Evolutionary conservation across 2,888 invertebrate species (phyloP).

Genomic region (Phortica magna): DNA sequence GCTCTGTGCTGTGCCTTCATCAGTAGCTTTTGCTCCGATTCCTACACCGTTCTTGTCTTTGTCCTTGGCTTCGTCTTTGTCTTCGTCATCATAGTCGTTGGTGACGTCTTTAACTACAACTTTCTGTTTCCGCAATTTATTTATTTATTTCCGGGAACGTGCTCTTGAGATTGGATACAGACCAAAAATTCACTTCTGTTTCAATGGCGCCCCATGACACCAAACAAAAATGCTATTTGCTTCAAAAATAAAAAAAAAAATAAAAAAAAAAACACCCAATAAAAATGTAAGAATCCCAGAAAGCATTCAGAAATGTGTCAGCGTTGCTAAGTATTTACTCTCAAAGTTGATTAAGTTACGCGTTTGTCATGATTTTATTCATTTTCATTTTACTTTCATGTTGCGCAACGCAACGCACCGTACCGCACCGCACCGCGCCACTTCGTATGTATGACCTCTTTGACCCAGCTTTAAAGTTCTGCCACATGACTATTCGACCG

Average conservation of each 20-base stretch:
- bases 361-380: conserved; percentile 40
- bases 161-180: conserved; percentile 63
- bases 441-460: not conserved
- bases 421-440: not conserved
- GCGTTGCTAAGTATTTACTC: not conserved
- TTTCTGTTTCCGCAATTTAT: conserved; percentile 58
- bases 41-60: too few species aligned
- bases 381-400: conserved; percentile 29
- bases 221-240: conserved; percentile 15
- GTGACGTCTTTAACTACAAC: conserved; percentile 26
- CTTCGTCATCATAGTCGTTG: conserved; percentile 17
- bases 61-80: conserved; percentile 13
- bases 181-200: conserved; percentile 30
- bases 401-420: not conserved
- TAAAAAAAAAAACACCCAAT: not conserved
- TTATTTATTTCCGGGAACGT: conserved; percentile 71
- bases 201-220: conserved; percentile 13
- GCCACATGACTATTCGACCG: not conserved
- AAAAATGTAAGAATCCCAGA: not conserved
- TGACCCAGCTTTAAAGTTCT: not conserved
- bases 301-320: conserved; percentile 20
- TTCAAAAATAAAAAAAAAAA: not conserved
- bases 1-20: not conserved
- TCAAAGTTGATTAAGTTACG: conserved; percentile 66
- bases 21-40: conserved; percentile 37